Evolutionary conservation across 2,888 invertebrate genomes (phyloP), one percentile per base, ranked within the genome.

Genomic region (Colletes collaris): DNA sequence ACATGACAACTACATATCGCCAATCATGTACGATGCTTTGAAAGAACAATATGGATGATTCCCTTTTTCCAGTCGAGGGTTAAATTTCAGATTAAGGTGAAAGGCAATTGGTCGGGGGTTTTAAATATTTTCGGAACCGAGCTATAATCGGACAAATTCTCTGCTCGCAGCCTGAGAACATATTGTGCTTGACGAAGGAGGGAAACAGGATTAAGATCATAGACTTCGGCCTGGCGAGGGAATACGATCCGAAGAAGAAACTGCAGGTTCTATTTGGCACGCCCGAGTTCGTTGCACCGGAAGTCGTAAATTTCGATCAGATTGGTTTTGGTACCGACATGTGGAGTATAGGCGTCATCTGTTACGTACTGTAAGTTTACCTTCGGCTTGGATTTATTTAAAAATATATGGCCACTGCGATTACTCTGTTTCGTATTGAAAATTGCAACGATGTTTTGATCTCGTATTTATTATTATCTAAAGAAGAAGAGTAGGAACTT

Each of bases 121-220:
- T 46, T 8, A 8, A 46, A 46, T 46, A 10, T 10, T 8, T 8
- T 7, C 8, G 7, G 0, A 46, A 40, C 40, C 7, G 10, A 46
- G 44, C 44, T 46, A 16, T 16, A 2, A 46, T 2, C 10, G 2
- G 27, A 64, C 8, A 49, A 67, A 53, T 19, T 64, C 65, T 76
- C 79, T 84, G 83, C 49, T 92, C 93, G 69, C 95, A 98, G 97
- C 99, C 99, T 10, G 99, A 99, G 94, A 99, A 99, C 93, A 99
- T 99, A 88, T 95, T 99, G 66, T 99, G 99, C 91, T 95, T 99
- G 37, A 98, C 99, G 76, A 97, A 97, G 92, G 96, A 97, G 66
- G 99, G 99, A n/a, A 99, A 99, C 94, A 95, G 99, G 87, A 98
- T 99, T 89, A 99, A 99, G 94, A 97, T 99, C 89, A 99, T 99